Percentiles rank a stretch among this genome's conserved stretches.
These are phyloP conservation scores for Synergus gifuensis DNA, from an alignment of 2,888 invertebrate species.

Conservation along the genomic window DNA sequence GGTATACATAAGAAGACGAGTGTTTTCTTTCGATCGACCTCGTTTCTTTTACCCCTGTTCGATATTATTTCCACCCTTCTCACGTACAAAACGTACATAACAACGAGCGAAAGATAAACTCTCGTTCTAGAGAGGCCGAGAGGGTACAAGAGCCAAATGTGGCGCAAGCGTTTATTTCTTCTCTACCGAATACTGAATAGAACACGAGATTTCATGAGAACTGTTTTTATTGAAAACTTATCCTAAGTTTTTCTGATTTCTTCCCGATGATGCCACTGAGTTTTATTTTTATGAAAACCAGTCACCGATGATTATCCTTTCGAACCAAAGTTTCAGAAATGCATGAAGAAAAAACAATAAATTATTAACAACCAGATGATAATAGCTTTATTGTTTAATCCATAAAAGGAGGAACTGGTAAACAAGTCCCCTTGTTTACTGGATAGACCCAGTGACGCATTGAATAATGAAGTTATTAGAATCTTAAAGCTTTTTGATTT, in stretches of 20 bases:
- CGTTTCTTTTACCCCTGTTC: slow-evolving; percentile 7
- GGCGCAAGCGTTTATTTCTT: neutral
- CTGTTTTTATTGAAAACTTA: neutral
- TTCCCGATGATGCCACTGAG: neutral
- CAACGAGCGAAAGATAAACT: slow-evolving; percentile 36
- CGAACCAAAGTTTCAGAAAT: neutral
- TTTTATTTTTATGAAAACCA: neutral
- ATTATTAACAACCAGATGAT: neutral
- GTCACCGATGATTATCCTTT: neutral
- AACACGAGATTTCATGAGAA: slow-evolving; percentile 19
- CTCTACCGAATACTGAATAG: neutral
- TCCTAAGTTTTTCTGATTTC: neutral
- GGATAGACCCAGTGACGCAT: neutral
- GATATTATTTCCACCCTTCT: slow-evolving; percentile 6
- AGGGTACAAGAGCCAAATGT: neutral
- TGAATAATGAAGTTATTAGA: neutral
- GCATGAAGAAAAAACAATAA: no score
- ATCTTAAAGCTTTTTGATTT: neutral
- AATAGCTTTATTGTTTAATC: neutral
- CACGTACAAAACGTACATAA: slow-evolving; percentile 20
- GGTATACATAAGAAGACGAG: slow-evolving; percentile 32
- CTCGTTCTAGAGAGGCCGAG: neutral
- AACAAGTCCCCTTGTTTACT: neutral
- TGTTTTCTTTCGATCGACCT: slow-evolving; percentile 40
- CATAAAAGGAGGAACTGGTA: neutral